Evolutionary conservation across 1,140 invertebrate species (phyloP).

Genomic region (Papilio aristodemus): DNA sequence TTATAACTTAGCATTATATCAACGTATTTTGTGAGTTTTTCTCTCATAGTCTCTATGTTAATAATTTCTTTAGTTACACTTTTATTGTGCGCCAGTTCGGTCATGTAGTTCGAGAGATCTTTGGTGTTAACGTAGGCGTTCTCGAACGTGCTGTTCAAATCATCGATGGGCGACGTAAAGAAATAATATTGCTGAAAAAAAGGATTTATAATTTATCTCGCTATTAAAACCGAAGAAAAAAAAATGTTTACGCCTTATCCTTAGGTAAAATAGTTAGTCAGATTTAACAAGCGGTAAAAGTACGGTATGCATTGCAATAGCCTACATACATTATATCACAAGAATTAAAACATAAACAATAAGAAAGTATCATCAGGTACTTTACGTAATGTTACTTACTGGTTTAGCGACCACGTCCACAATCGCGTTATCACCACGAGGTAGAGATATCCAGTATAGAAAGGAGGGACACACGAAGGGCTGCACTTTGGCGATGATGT

Average conservation of each 20-base stretch:
- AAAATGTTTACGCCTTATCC: too few relatives aligned
- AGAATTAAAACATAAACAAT: too few relatives aligned
- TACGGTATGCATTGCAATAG: too few relatives aligned
- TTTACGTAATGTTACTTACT: conserved; percentile 56
- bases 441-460: conserved; percentile 73
- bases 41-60: conserved; percentile 48
- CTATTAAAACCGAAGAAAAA: too few relatives aligned
- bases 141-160: conserved; percentile 61
- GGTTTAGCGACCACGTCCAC: conserved; percentile 72
- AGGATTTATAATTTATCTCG: conserved; percentile 13
- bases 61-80: conserved; percentile 46
- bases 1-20: conserved; percentile 56
- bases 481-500: conserved; percentile 46
- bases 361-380: neutral
- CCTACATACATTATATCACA: too few relatives aligned
- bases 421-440: conserved; percentile 68
- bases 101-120: conserved; percentile 50
- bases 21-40: conserved; percentile 49
- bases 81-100: conserved; percentile 53
- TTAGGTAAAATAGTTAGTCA: too few relatives aligned
- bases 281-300: too few relatives aligned
- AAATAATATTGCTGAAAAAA: conserved; percentile 76
- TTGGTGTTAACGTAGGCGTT: conserved; percentile 55
- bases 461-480: conserved; percentile 72
- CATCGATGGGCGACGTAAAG: conserved; percentile 57